Evolutionary conservation across 1,140 invertebrate species (phyloP).

Genomic region (Pantala flavescens): DNA sequence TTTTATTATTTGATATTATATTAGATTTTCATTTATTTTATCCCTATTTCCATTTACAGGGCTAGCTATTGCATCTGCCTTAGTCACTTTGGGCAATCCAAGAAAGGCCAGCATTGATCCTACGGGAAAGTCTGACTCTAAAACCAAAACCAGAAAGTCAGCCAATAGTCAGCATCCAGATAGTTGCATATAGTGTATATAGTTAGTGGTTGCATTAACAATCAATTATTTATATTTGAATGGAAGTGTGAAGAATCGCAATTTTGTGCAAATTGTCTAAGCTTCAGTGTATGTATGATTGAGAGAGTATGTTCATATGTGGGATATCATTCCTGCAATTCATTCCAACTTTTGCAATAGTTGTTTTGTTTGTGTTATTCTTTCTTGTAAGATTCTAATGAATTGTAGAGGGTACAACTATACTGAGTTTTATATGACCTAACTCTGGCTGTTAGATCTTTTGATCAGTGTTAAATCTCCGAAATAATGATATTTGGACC

Average conservation of each 20-base stretch:
- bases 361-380: not conserved
- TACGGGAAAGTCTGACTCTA: slow-evolving; percentile 48
- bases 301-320: not conserved
- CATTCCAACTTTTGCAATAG: not conserved
- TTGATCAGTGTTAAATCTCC: too few relatives aligned
- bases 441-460: too few relatives aligned
- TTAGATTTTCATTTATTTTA: too few relatives aligned
- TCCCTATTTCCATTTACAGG: slow-evolving; percentile 42
- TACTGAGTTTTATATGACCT: too few relatives aligned
- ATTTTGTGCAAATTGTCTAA: not conserved
- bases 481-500: too few relatives aligned
- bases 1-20: too few relatives aligned
- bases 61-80: slow-evolving; percentile 70
- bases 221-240: slow-evolving; percentile 4
- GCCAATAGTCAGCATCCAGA: slow-evolving; percentile 57
- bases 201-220: not conserved
- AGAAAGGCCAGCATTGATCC: slow-evolving; percentile 56
- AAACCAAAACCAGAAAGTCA: slow-evolving; percentile 45
- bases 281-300: not conserved
- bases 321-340: not conserved
- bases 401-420: not conserved
- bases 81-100: slow-evolving; percentile 73
- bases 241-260: not conserved
- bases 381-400: not conserved
- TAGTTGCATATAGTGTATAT: slow-evolving; percentile 28